Percentiles rank a stretch among this genome's conserved stretches.
These are phyloP conservation scores for Antheraea assamensis DNA, from an alignment of 2,888 invertebrate genomes.

Conservation along the genomic window DNA sequence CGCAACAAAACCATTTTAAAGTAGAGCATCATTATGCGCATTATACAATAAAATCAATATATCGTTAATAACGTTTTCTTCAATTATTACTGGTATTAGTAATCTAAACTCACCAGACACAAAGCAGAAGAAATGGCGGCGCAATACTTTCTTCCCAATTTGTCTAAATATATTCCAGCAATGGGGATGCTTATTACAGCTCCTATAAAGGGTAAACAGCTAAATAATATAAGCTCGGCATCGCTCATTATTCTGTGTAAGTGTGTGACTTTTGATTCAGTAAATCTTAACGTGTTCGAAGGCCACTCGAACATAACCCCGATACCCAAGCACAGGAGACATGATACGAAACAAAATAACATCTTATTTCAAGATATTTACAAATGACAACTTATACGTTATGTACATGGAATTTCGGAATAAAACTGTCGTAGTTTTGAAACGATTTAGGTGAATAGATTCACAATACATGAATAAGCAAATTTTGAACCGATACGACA, in stretches of 20 bases:
- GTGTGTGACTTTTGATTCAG: conserved; percentile 46
- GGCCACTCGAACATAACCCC: conserved; percentile 63
- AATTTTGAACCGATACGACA: neutral
- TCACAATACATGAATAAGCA: neutral
- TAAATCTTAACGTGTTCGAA: conserved; percentile 53
- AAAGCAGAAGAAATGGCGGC: conserved; percentile 34
- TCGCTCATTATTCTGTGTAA: conserved; percentile 30
- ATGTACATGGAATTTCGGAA: neutral
- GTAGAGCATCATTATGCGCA: too few species aligned
- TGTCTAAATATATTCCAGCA: conserved; percentile 32
- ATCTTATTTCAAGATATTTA: neutral
- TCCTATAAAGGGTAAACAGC: conserved; percentile 47
- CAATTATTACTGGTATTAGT: too few species aligned
- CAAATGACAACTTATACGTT: neutral
- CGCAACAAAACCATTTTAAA: too few species aligned
- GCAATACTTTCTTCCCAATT: conserved; percentile 45
- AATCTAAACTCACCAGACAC: conserved; percentile 39
- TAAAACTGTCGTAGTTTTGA: neutral
- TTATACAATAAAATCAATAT: too few species aligned
- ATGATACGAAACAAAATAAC: conserved; percentile 15
- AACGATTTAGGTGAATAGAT: neutral
- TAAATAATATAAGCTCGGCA: conserved; percentile 46
- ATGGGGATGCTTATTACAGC: conserved; percentile 45
- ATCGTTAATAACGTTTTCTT: too few species aligned
- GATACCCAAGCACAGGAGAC: conserved; percentile 30